Evolutionary conservation across 2,797 vertebrate genomes (phyloP).

Genomic region (Sphenodon punctatus): DNA sequence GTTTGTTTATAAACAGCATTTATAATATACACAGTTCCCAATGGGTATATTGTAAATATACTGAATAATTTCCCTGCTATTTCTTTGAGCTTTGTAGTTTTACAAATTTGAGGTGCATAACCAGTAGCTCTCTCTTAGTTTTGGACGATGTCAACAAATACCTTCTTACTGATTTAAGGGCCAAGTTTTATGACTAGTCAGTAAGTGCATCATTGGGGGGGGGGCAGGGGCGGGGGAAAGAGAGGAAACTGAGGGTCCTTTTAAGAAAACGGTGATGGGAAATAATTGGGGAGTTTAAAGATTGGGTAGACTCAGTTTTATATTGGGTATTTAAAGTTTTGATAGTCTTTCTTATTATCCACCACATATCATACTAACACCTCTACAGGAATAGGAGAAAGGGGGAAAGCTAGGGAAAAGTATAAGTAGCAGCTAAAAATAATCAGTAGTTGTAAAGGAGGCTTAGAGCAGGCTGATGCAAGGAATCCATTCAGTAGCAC

Average conservation of each 20-base stretch:
- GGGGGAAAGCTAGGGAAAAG: not conserved
- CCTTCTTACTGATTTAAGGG: not conserved
- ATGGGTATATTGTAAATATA: too few relatives aligned
- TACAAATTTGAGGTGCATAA: too few relatives aligned
- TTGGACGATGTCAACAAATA: too few relatives aligned
- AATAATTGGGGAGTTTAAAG: not conserved
- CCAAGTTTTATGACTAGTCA: not conserved
- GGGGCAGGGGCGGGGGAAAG: not conserved
- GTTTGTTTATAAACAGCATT: not conserved
- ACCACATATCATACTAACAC: too few relatives aligned
- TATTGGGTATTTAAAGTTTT: not conserved
- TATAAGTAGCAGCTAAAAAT: not conserved
- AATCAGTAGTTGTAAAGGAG: not conserved
- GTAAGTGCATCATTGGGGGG: not conserved
- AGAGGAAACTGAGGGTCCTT: not conserved
- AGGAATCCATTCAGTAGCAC: too few relatives aligned
- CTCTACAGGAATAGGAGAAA: not conserved
- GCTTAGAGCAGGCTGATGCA: too few relatives aligned
- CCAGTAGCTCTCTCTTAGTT: too few relatives aligned
- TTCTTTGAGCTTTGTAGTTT: not conserved
- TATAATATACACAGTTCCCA: too few relatives aligned
- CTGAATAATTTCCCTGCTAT: not conserved
- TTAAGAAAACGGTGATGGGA: not conserved
- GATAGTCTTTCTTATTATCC: fast-evolving
- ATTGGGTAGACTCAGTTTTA: conserved; percentile 1